Evolutionary conservation across 2,888 invertebrate species (phyloP).

Genomic region (Clivina fossor): DNA sequence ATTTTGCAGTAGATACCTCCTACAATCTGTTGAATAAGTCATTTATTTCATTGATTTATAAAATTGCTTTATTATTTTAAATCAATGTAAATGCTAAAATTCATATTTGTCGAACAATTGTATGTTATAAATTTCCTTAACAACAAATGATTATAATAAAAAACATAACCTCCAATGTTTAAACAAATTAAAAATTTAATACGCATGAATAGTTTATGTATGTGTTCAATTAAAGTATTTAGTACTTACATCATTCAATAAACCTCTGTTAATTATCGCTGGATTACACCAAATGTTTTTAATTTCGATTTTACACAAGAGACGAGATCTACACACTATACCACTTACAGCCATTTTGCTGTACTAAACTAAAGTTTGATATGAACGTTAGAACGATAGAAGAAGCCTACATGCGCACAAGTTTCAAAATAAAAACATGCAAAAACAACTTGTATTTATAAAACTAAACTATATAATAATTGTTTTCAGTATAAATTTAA

Average conservation of each 20-base stretch:
- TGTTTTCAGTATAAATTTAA: no score
- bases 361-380: constrained; percentile 19
- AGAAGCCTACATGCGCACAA: constrained; percentile 10
- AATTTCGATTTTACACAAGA: constrained; percentile 50
- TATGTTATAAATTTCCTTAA: no score
- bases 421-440: no score
- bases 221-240: constrained; percentile 10
- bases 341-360: constrained; percentile 52
- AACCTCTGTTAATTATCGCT: constrained; percentile 46
- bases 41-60: no score
- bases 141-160: no score
- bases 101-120: no score
- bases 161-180: constrained; percentile 29
- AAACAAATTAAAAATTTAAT: constrained; percentile 9
- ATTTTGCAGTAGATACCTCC: no score
- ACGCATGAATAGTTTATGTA: constrained; percentile 3
- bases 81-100: no score
- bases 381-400: constrained; percentile 9
- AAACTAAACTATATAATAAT: no score
- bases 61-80: no score
- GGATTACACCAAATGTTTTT: constrained; percentile 49
- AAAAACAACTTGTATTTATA: no score
- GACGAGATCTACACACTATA: constrained; percentile 51
- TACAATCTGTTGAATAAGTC: no score
- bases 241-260: constrained; percentile 51